Percentiles rank a stretch among this genome's conserved stretches.
Conservation (phyloP, 2,888 invertebrate species). For the Archips crataeganus region DNA sequence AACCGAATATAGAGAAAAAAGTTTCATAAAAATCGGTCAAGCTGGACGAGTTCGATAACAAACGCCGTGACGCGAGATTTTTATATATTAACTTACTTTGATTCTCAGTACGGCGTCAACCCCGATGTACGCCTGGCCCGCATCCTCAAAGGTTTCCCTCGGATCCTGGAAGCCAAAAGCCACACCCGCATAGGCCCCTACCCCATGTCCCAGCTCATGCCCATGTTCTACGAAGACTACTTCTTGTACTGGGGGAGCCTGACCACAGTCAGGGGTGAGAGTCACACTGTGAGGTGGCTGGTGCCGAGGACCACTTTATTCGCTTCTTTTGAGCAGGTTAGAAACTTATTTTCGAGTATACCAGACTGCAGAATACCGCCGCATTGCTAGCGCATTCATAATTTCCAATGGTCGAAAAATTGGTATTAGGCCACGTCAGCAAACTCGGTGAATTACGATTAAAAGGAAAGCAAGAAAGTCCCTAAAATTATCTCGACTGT, state of each 20-base stretch:
- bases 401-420: too few species aligned
- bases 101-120: constrained; percentile 79
- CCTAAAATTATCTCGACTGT: not conserved
- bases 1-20: too few species aligned
- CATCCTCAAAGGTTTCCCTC: constrained; percentile 77
- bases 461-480: constrained; percentile 8
- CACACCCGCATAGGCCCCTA: constrained; percentile 79
- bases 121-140: constrained; percentile 72
- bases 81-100: not conserved
- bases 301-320: constrained; percentile 85
- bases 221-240: constrained; percentile 87
- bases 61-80: too few species aligned
- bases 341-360: too few species aligned
- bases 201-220: constrained; percentile 80
- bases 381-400: too few species aligned
- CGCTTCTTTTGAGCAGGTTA: constrained; percentile 87
- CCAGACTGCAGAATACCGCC: too few species aligned
- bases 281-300: constrained; percentile 85
- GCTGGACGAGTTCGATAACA: too few species aligned
- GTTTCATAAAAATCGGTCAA: too few species aligned
- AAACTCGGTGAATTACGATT: not conserved
- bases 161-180: constrained; percentile 80
- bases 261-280: constrained; percentile 70
- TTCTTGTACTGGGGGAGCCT: constrained; percentile 88
- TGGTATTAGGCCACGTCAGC: not conserved